Base-by-base conservation (phyloP, 2,113 vertebrate genomes). In the Eurystomus gularis region DNA sequence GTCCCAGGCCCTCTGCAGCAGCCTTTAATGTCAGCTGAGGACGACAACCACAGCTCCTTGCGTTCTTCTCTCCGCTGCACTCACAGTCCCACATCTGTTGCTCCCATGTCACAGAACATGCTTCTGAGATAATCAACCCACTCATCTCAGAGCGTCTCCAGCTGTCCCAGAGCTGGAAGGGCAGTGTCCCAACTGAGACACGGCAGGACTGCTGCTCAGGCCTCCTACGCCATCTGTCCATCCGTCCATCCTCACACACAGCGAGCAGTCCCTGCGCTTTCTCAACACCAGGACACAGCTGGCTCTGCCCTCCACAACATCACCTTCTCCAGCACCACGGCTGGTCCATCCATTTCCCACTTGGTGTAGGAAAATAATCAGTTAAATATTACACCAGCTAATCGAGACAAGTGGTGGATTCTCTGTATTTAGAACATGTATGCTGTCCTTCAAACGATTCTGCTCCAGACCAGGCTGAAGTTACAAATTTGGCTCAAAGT, bases 241-340 rank as follows among this genome's bases (percentile, higher is more conserved):
- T 33, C 35, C 60, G 37, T 7, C n/a, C 54, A 62, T 4, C 35
- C 55, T 21, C 62, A 5, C 57, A 12, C 0, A 0, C 25, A 37
- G 35, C 21, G 3, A 49, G 72, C 2, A 3, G 21, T 0, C 29
- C 42, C 24, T 0, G 0, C 0, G 0, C 3, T 13, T 31, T 24
- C 65, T 21, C 48, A 20, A 11, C 3, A 4, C 26, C 58, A 24
- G 51, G 44, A 39, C 46, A 4, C 0, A 9, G 70, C 46, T 13
- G 44, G 42, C 52, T 40, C 52, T 26, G 51, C 44, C 44, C 75
- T 26, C 13, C 6, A 17, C 6, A 42, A n/a, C 35, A 37, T 2
- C 2, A 0, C 13, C 40, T 57, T 21, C 94, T 40, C 73, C 8
- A 21, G 60, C 77, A 75, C 35, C 72, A 44, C 10, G 1, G 9